These are phyloP conservation scores for Notiomystis cincta DNA, from an alignment of 2,113 vertebrate genomes.

Conservation along the genomic window DNA sequence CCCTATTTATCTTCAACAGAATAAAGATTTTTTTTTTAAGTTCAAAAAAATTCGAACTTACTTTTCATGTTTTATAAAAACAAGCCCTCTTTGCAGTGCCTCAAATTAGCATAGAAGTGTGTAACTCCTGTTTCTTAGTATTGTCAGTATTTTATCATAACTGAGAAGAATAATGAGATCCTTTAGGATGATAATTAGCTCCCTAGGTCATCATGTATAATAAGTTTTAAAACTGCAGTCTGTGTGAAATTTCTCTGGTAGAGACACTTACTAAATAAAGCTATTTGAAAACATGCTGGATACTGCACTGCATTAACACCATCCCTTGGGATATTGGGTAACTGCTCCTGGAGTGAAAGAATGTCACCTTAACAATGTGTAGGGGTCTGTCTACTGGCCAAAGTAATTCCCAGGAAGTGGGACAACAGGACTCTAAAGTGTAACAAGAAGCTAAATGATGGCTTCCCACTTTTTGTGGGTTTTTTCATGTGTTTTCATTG, in stretches of 20 bases:
- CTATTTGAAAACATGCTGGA: background rate
- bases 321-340: background rate
- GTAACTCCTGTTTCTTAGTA: background rate
- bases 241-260: background rate
- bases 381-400: background rate
- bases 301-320: background rate
- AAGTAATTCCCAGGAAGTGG: background rate
- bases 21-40: background rate
- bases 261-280: background rate
- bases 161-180: constrained; percentile 22
- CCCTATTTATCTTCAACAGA: background rate
- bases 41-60: background rate
- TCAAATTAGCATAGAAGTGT: background rate
- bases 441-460: background rate
- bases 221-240: background rate
- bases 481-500: background rate
- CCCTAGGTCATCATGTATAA: background rate
- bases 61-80: background rate
- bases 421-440: background rate
- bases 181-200: constrained; percentile 32
- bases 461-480: background rate
- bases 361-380: background rate
- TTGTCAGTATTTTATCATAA: background rate
- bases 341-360: background rate
- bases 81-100: background rate